These are phyloP conservation scores for Dromius quadrimaculatus DNA, from an alignment of 2,888 invertebrate genomes.

Conservation along the genomic window DNA sequence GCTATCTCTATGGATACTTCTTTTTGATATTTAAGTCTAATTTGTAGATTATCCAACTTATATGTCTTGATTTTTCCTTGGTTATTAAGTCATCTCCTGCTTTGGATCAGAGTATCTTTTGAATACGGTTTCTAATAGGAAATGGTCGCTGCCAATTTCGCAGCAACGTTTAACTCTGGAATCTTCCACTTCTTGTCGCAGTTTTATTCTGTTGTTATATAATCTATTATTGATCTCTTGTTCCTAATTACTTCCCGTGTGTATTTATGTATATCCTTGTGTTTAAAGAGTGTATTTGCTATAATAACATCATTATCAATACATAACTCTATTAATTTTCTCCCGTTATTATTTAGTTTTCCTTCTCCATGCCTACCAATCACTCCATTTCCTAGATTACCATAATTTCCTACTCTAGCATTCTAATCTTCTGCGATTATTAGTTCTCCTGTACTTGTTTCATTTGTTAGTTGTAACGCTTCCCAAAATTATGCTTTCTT, in stretches of 20 bases:
- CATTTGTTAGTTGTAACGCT: too few relatives aligned
- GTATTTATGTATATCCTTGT: background rate
- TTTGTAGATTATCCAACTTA: background rate
- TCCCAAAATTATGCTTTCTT: too few relatives aligned
- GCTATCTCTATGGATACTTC: background rate
- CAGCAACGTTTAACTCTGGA: background rate
- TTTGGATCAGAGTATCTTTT: background rate
- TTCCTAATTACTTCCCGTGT: background rate
- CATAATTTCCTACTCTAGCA: too few relatives aligned
- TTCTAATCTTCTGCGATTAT: too few relatives aligned
- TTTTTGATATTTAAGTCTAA: background rate
- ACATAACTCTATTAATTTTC: background rate
- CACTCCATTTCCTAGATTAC: too few relatives aligned
- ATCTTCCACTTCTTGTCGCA: background rate
- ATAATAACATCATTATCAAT: background rate
- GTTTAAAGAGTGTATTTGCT: background rate
- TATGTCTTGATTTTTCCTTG: background rate
- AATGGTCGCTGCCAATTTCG: background rate
- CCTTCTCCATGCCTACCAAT: background rate
- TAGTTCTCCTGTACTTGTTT: too few relatives aligned
- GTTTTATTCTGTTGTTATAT: background rate
- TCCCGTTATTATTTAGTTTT: background rate
- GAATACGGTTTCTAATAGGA: background rate
- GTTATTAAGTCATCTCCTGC: background rate
- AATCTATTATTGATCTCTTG: background rate